A percentile compares a stretch with the other conserved stretches of the same genome.
phyloP scores from a whole-genome alignment of 2,888 invertebrate species.

The Plemyria rubiginata region DNA sequence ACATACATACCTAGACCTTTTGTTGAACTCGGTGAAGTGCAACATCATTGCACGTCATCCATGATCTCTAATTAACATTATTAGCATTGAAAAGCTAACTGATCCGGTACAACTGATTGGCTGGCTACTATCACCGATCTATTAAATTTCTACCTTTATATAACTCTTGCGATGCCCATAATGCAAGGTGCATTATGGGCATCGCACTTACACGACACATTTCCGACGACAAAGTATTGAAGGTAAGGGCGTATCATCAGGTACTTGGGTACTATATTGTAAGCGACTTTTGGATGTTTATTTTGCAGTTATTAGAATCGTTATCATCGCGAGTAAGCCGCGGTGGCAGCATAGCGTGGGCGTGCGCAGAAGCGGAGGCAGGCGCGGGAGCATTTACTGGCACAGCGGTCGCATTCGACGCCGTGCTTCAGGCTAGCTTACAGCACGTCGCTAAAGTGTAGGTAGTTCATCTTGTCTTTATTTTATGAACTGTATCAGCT shows the following conservation, averaged over 20 bases:
- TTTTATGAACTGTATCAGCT: neutral
- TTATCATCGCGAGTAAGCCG: slow-evolving; percentile 54
- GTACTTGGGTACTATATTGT: neutral
- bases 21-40: too few species aligned
- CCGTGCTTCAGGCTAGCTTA: slow-evolving; percentile 62
- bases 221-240: neutral
- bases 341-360: slow-evolving; percentile 71
- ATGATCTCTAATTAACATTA: too few species aligned
- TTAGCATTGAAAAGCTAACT: too few species aligned
- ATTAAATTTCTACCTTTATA: too few species aligned
- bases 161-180: too few species aligned
- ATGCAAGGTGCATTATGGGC: too few species aligned
- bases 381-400: slow-evolving; percentile 44
- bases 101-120: too few species aligned
- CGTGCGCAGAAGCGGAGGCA: slow-evolving; percentile 53
- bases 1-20: neutral
- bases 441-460: slow-evolving; percentile 66
- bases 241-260: neutral
- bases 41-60: too few species aligned
- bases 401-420: slow-evolving; percentile 65
- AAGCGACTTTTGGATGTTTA: neutral
- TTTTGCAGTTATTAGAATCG: slow-evolving; percentile 63
- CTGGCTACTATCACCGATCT: too few species aligned
- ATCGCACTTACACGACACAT: too few species aligned
- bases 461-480: neutral